Evolutionary conservation across 2,113 vertebrate species (phyloP).

Genomic region (Cricetomys ansorgei): DNA sequence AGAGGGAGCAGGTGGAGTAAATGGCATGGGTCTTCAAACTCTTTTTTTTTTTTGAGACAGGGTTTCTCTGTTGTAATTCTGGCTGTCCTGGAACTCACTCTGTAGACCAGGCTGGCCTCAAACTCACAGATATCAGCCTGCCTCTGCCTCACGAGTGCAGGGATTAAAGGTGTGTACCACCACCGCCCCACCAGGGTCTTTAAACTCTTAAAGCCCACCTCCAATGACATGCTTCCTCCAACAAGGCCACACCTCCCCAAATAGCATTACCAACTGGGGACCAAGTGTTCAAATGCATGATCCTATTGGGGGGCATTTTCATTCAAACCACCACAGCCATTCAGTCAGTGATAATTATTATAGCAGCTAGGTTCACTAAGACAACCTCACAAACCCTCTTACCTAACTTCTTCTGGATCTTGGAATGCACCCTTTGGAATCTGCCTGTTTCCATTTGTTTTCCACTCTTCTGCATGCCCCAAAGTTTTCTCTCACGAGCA

Average conservation of each 20-base stretch:
- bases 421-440: background rate
- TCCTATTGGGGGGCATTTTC: background rate
- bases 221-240: background rate
- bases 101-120: no score
- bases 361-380: background rate
- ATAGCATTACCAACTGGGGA: background rate
- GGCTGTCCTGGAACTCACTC: no score
- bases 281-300: background rate
- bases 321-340: background rate
- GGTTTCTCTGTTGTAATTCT: no score
- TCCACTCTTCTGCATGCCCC: rapidly evolving
- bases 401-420: background rate
- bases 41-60: no score
- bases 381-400: background rate
- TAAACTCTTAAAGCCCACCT: background rate
- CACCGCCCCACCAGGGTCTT: no score
- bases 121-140: no score
- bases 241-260: background rate
- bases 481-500: background rate
- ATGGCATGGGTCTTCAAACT: background rate
- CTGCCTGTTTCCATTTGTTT: background rate
- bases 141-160: no score
- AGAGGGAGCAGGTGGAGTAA: background rate
- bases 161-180: no score
- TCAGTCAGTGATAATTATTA: background rate